Conservation (phyloP, 1,140 invertebrate species). For the Eciton burchellii region DNA sequence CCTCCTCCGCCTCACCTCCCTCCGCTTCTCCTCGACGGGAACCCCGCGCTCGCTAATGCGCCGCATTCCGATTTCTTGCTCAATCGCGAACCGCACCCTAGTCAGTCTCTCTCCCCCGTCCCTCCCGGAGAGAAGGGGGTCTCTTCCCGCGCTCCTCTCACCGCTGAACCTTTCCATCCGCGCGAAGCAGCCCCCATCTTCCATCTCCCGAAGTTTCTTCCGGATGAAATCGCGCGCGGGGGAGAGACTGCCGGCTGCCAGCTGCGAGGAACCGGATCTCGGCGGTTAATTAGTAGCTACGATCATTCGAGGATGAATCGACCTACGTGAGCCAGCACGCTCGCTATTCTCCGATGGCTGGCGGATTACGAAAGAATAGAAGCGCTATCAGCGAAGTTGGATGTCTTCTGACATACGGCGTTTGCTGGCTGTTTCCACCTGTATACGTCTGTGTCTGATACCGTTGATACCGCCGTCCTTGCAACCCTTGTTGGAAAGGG, state of each 20-base stretch:
- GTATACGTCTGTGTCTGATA: neutral
- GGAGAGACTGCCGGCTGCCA: constrained; percentile 59
- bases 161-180: constrained; percentile 8
- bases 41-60: neutral
- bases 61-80: constrained; percentile 49
- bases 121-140: constrained; percentile 9
- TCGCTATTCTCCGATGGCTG: constrained; percentile 40
- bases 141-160: constrained; percentile 15
- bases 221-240: constrained; percentile 57
- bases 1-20: constrained; percentile 18
- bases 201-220: constrained; percentile 62
- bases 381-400: neutral
- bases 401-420: neutral
- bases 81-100: neutral
- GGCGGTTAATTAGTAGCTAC: constrained; percentile 69
- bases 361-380: constrained; percentile 54
- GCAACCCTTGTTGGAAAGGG: neutral
- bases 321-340: constrained; percentile 57
- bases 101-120: constrained; percentile 40
- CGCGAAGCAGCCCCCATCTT: constrained; percentile 30
- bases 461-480: neutral
- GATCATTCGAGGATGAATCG: constrained; percentile 66
- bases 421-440: neutral
- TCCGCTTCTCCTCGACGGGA: too few species aligned
- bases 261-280: constrained; percentile 69